A percentile compares a stretch with the other conserved stretches of the same genome.
These are phyloP conservation scores for Aphodius granarius DNA, from an alignment of 2,888 invertebrate species.

Conservation along the genomic window DNA sequence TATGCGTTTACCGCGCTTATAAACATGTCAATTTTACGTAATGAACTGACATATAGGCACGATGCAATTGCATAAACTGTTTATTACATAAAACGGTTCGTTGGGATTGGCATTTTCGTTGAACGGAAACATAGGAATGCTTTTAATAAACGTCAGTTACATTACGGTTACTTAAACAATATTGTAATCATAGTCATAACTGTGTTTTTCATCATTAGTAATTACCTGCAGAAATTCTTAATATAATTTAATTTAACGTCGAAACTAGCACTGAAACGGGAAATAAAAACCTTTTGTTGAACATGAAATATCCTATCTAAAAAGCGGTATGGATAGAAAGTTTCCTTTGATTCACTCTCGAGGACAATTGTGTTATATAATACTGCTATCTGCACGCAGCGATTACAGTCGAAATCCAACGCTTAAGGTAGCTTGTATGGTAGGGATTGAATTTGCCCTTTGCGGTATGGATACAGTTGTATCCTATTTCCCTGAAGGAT, in stretches of 20 bases:
- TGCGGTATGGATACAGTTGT: neutral
- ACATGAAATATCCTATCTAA: too few relatives aligned
- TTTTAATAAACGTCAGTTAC: neutral
- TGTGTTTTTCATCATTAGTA: neutral
- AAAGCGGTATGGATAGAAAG: neutral
- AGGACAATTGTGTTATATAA: neutral
- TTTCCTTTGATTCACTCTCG: neutral
- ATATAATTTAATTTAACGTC: too few relatives aligned
- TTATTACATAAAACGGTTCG: neutral
- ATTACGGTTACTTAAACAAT: neutral
- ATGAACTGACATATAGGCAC: neutral
- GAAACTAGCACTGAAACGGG: too few relatives aligned
- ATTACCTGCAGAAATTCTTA: too few relatives aligned
- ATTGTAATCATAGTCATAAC: neutral
- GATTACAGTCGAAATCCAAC: neutral
- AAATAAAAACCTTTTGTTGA: too few relatives aligned
- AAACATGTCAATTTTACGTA: neutral
- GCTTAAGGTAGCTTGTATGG: neutral
- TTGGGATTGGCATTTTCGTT: neutral
- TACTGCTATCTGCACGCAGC: neutral
- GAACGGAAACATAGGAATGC: neutral
- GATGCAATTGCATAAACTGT: neutral
- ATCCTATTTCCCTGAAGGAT: neutral
- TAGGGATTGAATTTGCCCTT: neutral
- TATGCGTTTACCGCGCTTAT: neutral